These are phyloP conservation scores for Formica aserva DNA, from an alignment of 2,888 invertebrate species.

Conservation along the genomic window DNA sequence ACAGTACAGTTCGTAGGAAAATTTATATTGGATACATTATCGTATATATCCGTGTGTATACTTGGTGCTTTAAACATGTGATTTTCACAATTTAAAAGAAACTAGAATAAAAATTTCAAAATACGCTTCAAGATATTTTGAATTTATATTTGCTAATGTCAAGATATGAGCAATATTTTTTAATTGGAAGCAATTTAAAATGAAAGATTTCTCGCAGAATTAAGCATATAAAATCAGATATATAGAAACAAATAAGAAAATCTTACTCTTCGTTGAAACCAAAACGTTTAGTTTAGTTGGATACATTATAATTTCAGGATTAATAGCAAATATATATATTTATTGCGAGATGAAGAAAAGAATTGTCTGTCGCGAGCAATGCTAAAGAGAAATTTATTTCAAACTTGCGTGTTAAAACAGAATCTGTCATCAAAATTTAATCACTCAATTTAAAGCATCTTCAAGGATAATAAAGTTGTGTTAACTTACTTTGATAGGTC, in stretches of 20 bases:
- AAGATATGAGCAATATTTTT: not conserved
- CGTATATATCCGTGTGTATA: too few relatives aligned
- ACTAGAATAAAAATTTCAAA: not conserved
- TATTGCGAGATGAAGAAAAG: not conserved
- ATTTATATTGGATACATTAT: not conserved
- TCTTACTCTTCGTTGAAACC: not conserved
- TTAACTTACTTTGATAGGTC: constrained; percentile 12
- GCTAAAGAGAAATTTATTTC: not conserved
- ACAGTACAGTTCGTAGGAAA: not conserved
- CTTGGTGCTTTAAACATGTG: not conserved
- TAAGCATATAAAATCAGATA: not conserved
- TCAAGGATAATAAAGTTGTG: not conserved
- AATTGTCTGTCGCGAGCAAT: not conserved
- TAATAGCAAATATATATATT: not conserved
- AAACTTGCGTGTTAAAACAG: not conserved
- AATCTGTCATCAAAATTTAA: not conserved
- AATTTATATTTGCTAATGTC: not conserved
- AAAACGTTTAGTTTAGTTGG: not conserved
- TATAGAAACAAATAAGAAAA: not conserved
- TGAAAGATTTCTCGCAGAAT: not conserved
- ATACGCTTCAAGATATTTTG: not conserved
- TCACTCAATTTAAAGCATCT: not conserved
- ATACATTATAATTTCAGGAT: not conserved
- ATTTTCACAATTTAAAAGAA: not conserved
- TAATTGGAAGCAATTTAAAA: not conserved